Percentiles rank a stretch among this genome's conserved stretches.
phyloP scores from a whole-genome alignment of 2,113 vertebrate species.

The Accipiter virgatus region DNA sequence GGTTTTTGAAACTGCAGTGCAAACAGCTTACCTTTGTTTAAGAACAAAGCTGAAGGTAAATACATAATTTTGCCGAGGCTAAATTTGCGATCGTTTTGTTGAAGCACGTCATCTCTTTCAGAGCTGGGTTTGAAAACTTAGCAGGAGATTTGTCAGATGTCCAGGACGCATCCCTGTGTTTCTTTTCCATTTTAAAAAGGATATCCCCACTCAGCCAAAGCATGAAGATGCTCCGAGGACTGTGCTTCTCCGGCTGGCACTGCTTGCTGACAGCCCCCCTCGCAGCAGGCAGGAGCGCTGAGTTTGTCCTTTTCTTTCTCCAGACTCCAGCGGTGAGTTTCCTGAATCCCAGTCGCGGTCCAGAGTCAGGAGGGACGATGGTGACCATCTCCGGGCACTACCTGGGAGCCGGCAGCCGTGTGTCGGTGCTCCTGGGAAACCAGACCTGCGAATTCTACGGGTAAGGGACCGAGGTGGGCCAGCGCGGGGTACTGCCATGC shows the following conservation, averaged over 20 bases:
- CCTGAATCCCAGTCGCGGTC: constrained; percentile 87
- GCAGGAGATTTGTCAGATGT: neutral
- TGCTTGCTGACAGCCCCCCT: neutral
- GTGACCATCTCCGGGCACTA: constrained; percentile 92
- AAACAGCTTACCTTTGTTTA: neutral
- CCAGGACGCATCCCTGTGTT: neutral
- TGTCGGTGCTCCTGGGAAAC: constrained; percentile 89
- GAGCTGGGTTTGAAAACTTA: neutral
- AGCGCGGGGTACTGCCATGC: neutral
- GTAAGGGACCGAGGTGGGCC: constrained; percentile 70
- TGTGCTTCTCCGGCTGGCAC: neutral
- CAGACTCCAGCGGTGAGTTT: constrained; percentile 87
- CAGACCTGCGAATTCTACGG: constrained; percentile 93
- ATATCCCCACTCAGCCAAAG: neutral
- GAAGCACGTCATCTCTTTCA: neutral
- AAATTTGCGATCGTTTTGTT: neutral
- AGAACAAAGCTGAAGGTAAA: neutral
- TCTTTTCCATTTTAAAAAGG: neutral
- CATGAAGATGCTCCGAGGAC: accelerated
- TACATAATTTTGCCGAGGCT: neutral
- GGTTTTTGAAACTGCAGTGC: neutral
- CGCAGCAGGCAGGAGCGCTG: neutral
- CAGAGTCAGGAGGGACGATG: constrained; percentile 94
- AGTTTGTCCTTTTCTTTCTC: constrained; percentile 16
- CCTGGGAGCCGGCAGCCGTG: constrained; percentile 90